Evolutionary conservation across 2,888 invertebrate species (phyloP), one percentile per base, ranked within the genome.

Genomic region (Diarsia rubi): DNA sequence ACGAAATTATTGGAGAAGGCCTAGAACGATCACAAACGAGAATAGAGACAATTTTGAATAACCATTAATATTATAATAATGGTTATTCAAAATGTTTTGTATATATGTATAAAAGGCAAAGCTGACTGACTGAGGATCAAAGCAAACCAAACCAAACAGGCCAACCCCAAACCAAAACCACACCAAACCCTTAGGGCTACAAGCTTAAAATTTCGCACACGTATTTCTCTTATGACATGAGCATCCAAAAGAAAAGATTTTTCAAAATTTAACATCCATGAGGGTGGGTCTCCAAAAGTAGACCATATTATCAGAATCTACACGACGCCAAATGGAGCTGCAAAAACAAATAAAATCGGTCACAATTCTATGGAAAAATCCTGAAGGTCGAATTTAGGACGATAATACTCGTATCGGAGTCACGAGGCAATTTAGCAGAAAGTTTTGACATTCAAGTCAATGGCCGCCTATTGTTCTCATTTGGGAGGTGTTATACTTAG

Each of bases 381-480:
- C 44, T 27, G 69, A 80, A 80, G 72, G 73, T 69, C 62, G 64
- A 52, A 78, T 42, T 62, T 24, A 44, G 70, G 65, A 66, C 80
- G 60, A 37, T 24, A 54, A 54, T 37, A 37, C 12, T 70, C n/a
- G n/a, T n/a, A n/a, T n/a, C n/a, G 69, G 45, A 74, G 71, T 78
- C 73, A 70, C 71, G 57, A 45, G 44, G 57, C 82, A 75, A 78
- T 71, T 27, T 64, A 19, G n/a, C 47, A 37, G 27, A 60, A 47
- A 62, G 16, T 71, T 69, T 31, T 65, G 66, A 62, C 21, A 31
- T 16, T 37, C 47, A 64, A 45, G 71, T 78, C 82, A 79, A 78
- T 75, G 84, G 67, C 75, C 67, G 52, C n/a, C 59, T 45, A 70
- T 75, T 82, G 78, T 84, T 77, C 69, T 57, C 11, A 47, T 60